These are phyloP conservation scores for Andrena dorsata DNA, from an alignment of 2,888 invertebrate genomes.

Conservation along the genomic window DNA sequence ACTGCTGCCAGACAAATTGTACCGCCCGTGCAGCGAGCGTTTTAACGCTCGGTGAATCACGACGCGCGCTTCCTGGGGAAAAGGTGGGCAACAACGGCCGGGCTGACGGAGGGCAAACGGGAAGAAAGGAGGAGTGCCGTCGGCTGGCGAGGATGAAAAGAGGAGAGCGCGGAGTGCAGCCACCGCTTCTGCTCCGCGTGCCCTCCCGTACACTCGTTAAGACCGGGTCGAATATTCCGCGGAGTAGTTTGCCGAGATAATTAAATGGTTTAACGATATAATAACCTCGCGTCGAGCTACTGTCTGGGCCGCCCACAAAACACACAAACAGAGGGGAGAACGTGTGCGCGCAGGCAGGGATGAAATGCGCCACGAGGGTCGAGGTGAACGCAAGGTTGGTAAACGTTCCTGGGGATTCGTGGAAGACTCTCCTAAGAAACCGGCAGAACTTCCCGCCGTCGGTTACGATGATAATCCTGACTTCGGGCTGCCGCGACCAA, in stretches of 20 bases:
- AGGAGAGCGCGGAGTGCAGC: conserved; percentile 13
- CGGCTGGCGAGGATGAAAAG: conserved; percentile 30
- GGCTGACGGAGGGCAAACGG: neutral
- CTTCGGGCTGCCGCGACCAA: conserved; percentile 41
- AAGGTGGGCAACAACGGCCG: conserved; percentile 20
- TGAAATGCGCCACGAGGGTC: neutral
- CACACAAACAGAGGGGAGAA: conserved; percentile 62
- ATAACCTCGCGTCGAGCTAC: conserved; percentile 81
- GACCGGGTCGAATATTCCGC: conserved; percentile 80
- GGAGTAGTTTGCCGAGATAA: conserved; percentile 84
- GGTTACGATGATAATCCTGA: conserved; percentile 67
- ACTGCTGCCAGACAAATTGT: conserved; percentile 77
- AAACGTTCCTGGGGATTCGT: conserved; percentile 55
- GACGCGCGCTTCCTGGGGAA: conserved; percentile 9
- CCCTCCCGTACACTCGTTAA: conserved; percentile 78
- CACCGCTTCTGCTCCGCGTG: conserved; percentile 20
- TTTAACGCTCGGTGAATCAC: conserved; percentile 74
- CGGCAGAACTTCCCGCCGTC: conserved; percentile 52
- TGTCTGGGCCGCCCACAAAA: conserved; percentile 73
- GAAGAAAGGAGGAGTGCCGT: conserved; percentile 80
- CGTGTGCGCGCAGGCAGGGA: conserved; percentile 13
- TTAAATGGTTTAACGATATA: conserved; percentile 85
- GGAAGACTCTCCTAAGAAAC: conserved; percentile 65
- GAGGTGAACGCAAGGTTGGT: conserved; percentile 19
- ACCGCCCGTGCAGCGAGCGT: conserved; percentile 69